Evolutionary conservation across 2,888 invertebrate genomes (phyloP).

Genomic region (Eupithecia abbreviata): DNA sequence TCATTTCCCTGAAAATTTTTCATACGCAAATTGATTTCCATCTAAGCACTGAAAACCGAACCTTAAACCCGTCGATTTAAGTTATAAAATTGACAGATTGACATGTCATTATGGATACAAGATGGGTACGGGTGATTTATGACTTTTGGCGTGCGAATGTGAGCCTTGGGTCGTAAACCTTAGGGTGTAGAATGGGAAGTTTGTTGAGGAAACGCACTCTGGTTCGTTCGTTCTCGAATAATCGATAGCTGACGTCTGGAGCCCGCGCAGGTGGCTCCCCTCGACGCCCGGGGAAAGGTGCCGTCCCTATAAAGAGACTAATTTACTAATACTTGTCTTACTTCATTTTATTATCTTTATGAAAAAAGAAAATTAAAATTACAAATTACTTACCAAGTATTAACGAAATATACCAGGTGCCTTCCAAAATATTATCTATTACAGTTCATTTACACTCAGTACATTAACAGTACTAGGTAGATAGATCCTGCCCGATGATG

Average conservation of each 20-base stretch:
- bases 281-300: conserved; percentile 57
- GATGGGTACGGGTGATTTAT: conserved; percentile 71
- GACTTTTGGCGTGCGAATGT: conserved; percentile 49
- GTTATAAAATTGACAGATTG: conserved; percentile 58
- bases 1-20: conserved; percentile 66
- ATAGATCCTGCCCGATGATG: no score
- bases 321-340: not conserved
- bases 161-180: conserved; percentile 48
- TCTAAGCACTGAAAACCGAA: conserved; percentile 47
- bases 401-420: no score
- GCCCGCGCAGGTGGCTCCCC: conserved; percentile 68
- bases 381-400: not conserved
- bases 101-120: conserved; percentile 59
- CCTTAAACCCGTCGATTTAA: conserved; percentile 51
- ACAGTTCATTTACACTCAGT: no score
- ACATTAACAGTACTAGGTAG: no score
- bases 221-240: conserved; percentile 80
- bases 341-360: not conserved
- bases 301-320: conserved; percentile 28
- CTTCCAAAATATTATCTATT: no score
- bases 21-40: conserved; percentile 66
- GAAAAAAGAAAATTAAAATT: not conserved
- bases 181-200: conserved; percentile 60
- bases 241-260: conserved; percentile 84
- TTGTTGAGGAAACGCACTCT: conserved; percentile 68